Evolutionary conservation across 2,797 vertebrate species (phyloP).

Genomic region (Chiroxiphia lanceolata): DNA sequence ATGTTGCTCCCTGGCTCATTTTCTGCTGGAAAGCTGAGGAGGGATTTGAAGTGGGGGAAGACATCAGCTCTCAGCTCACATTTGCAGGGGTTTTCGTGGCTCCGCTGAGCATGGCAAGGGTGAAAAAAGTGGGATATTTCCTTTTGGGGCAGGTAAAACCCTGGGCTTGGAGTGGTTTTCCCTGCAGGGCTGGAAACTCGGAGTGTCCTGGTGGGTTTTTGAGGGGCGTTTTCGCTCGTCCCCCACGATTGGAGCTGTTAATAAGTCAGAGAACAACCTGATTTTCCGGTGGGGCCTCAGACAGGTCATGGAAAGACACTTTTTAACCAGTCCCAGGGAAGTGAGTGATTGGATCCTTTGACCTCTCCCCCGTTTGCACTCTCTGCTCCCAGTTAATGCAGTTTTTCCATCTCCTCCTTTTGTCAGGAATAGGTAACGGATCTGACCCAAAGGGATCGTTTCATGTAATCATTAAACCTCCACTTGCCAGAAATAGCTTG

Average conservation of each 20-base stretch:
- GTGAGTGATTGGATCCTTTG: background rate
- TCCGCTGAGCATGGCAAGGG: background rate
- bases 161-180: background rate
- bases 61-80: background rate
- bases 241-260: background rate
- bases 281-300: background rate
- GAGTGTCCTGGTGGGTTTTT: background rate
- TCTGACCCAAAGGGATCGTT: background rate
- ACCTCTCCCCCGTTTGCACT: background rate
- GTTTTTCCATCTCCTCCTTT: background rate
- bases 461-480: constrained; percentile 7
- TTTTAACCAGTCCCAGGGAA: background rate
- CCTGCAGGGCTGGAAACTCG: background rate
- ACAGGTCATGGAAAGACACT: background rate
- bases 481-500: background rate
- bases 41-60: background rate
- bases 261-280: background rate
- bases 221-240: background rate
- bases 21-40: background rate
- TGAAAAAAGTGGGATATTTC: background rate
- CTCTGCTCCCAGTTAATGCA: background rate
- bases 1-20: background rate
- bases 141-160: background rate
- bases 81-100: background rate
- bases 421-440: background rate